Percentiles rank a stretch among this genome's conserved stretches.
These are phyloP conservation scores for Eilema griseolum DNA, from an alignment of 2,888 invertebrate species.

Conservation along the genomic window DNA sequence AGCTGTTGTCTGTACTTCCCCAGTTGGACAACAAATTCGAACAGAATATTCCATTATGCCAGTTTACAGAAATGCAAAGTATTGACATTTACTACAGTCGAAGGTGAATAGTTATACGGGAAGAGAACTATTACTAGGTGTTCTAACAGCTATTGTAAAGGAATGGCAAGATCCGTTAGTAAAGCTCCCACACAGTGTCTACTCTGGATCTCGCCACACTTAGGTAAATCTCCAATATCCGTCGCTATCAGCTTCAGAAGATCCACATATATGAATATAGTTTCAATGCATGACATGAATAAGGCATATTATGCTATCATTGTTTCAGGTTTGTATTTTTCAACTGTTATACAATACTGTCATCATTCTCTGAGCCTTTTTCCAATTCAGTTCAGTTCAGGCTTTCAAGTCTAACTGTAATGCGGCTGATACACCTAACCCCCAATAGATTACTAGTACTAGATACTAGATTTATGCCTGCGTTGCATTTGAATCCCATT, in stretches of 20 bases:
- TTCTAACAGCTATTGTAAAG: constrained; percentile 68
- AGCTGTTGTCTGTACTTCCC: neutral
- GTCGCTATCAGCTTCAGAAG: constrained; percentile 71
- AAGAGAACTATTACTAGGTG: constrained; percentile 71
- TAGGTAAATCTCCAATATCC: constrained; percentile 83
- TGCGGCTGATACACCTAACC: too few relatives aligned
- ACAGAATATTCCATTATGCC: neutral
- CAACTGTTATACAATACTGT: constrained; percentile 29
- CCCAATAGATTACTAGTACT: too few relatives aligned
- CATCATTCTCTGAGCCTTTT: too few relatives aligned
- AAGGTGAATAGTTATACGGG: constrained; percentile 53
- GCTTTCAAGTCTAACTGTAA: too few relatives aligned
- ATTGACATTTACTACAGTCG: constrained; percentile 26
- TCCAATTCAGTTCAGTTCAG: too few relatives aligned
- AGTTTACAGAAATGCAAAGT: neutral
- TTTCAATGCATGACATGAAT: constrained; percentile 52
- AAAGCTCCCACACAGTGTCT: constrained; percentile 74
- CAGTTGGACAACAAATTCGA: neutral
- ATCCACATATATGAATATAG: constrained; percentile 63
- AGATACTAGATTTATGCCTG: too few relatives aligned
- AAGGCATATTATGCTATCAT: constrained; percentile 40
- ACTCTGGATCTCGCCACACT: constrained; percentile 77
- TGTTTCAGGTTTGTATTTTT: constrained; percentile 22
- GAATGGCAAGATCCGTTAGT: constrained; percentile 62
- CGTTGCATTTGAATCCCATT: too few relatives aligned